Base-by-base conservation (phyloP, 2,797 vertebrate genomes). In the Falco berigora region DNA sequence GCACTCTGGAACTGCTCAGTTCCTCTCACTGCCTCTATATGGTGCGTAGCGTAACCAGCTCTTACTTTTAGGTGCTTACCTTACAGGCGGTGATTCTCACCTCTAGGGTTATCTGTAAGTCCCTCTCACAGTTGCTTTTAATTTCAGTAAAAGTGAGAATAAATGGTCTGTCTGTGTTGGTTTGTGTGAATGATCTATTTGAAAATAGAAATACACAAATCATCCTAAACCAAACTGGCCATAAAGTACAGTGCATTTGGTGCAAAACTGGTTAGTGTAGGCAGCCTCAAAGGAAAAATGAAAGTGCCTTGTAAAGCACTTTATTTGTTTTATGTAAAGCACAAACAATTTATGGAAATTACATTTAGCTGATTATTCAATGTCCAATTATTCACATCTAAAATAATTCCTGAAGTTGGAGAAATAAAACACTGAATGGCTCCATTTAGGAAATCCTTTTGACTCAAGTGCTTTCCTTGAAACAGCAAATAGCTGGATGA, bases 371-470 rank as follows among this genome's bases (percentile, higher is more conserved):
- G 42, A 82, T 95, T 94, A 95, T 87, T 95, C 74, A 85, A 72
- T 80, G 80, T 80, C 64, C 77, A 94, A 6, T 96, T 94, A 93
- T 94, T 96, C 52, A 34, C 23, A 53, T 79, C 83, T 92, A 62
- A 77, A 93, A 96, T 95, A 93, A 94, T 94, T 88, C 83, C 80
- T 80, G 67, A 79, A 94, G 77, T 12, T 93, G 64, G 46, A 96
- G 94, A 91, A 96, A 96, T 96, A 92, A 96, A 95, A 74, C 90
- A 64, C 83, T 89, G 75, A 96, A 97, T 96, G 23, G 85, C 88
- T 95, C 95, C 83, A 92, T 96, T 95, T 95, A 97, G 96, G 96
- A 96, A 96, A 96, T 96, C 95, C 96, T 97, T 96, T 96, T 96
- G 88, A 96, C 74, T 95, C 84, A 83, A 97, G 86, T 95, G 86